These are phyloP conservation scores for Neolamprologus caudopunctatus DNA, from an alignment of 2,113 vertebrate genomes.

Conservation along the genomic window DNA sequence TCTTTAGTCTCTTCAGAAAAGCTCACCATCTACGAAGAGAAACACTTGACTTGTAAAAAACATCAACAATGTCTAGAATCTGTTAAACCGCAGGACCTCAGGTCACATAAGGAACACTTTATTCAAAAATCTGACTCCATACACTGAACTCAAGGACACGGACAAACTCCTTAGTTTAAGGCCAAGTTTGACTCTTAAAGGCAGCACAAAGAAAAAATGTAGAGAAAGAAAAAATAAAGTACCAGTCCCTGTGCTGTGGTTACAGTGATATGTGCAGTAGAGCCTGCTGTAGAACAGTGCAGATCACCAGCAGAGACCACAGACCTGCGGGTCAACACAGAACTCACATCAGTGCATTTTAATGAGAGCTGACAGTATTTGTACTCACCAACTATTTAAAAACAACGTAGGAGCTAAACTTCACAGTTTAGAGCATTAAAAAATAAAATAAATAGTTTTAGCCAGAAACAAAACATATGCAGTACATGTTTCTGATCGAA, in stretches of 20 bases:
- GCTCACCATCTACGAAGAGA: slow-evolving; percentile 1
- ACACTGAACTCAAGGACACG: background rate
- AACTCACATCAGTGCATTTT: background rate
- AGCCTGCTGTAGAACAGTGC: slow-evolving; percentile 23
- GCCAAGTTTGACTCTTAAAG: background rate
- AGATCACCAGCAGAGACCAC: slow-evolving; percentile 52
- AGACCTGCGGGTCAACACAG: background rate
- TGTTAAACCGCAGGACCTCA: background rate
- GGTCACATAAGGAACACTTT: background rate
- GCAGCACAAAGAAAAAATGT: background rate
- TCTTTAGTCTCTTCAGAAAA: slow-evolving; percentile 58
- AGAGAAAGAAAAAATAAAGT: background rate
- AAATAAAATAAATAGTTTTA: background rate
- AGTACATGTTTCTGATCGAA: fast-evolving
- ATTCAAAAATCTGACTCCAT: background rate
- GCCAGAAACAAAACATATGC: fast-evolving
- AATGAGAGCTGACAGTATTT: background rate
- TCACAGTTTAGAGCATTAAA: background rate
- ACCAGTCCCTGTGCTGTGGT: slow-evolving; percentile 58
- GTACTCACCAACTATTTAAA: background rate
- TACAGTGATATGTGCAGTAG: slow-evolving; percentile 47
- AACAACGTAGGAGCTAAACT: background rate
- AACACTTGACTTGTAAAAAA: background rate
- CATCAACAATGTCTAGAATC: background rate
- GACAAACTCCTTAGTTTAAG: background rate